These are phyloP conservation scores for Empidonax traillii DNA, from an alignment of 2,113 vertebrate species.

Conservation along the genomic window DNA sequence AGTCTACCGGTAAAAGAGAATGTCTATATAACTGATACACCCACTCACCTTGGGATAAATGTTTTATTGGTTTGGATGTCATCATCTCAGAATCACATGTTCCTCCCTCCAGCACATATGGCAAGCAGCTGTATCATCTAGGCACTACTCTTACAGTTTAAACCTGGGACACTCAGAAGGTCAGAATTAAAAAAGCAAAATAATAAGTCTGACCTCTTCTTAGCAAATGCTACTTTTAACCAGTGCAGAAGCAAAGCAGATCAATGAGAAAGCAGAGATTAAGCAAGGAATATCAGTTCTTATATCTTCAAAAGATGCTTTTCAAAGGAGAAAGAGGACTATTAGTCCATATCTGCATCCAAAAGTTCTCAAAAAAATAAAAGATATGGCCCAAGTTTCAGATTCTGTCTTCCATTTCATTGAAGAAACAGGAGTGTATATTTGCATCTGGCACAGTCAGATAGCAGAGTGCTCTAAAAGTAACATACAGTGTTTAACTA, in stretches of 20 bases:
- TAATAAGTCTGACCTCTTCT: background rate
- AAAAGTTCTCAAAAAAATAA: background rate
- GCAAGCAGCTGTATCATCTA: background rate
- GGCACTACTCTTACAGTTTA: background rate
- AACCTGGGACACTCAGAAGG: background rate
- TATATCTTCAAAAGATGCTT: background rate
- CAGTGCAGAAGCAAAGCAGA: background rate
- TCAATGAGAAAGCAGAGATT: background rate
- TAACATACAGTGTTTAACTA: background rate
- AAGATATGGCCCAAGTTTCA: background rate
- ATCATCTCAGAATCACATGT: constrained; percentile 35
- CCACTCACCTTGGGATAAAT: constrained; percentile 50
- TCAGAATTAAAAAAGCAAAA: constrained; percentile 1
- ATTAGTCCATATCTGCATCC: background rate
- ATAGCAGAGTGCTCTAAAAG: background rate
- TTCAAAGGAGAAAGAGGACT: background rate
- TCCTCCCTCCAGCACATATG: constrained; percentile 21
- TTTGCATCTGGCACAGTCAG: background rate
- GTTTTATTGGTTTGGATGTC: constrained; percentile 45
- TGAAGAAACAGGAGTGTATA: background rate
- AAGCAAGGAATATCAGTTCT: background rate
- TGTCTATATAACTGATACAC: constrained; percentile 52
- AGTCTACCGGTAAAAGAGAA: background rate
- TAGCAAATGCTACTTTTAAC: background rate
- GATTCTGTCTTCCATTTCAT: background rate